These are phyloP conservation scores for Ficedula albicollis DNA, from an alignment of 2,797 vertebrate genomes.

Conservation along the genomic window DNA sequence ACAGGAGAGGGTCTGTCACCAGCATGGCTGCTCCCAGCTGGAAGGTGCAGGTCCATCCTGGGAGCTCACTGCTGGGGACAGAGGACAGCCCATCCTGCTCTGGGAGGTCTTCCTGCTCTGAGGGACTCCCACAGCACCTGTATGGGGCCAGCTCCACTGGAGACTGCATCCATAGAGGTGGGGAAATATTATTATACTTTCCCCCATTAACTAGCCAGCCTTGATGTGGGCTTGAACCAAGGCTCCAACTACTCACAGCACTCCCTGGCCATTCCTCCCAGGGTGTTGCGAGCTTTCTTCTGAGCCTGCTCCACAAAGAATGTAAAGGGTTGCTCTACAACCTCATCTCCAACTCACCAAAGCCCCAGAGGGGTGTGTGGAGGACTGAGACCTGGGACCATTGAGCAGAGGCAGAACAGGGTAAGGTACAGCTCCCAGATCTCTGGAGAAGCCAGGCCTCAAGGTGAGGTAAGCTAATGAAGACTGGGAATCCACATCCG, in stretches of 20 bases:
- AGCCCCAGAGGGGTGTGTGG: rapidly evolving
- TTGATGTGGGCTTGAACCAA: neutral
- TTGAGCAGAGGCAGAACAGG: neutral
- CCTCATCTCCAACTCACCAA: neutral
- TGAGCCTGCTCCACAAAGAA: neutral
- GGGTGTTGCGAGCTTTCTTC: neutral
- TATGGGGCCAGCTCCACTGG: neutral
- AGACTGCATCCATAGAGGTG: neutral
- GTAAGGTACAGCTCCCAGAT: neutral
- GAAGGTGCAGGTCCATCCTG: neutral
- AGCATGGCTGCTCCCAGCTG: rapidly evolving
- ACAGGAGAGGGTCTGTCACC: neutral
- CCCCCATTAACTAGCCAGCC: neutral
- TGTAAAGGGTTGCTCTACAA: neutral
- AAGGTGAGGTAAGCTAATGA: neutral
- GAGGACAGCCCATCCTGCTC: neutral
- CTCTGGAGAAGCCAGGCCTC: neutral
- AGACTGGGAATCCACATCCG: neutral
- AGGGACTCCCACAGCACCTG: neutral
- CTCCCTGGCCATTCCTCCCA: neutral
- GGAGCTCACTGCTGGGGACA: neutral
- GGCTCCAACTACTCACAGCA: neutral
- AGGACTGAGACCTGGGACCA: neutral
- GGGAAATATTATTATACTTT: neutral
- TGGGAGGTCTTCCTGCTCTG: neutral